Evolutionary conservation across 1,140 invertebrate genomes (phyloP), one percentile per base, ranked within the genome.

Genomic region (Trichomalopsis sarcophagae): DNA sequence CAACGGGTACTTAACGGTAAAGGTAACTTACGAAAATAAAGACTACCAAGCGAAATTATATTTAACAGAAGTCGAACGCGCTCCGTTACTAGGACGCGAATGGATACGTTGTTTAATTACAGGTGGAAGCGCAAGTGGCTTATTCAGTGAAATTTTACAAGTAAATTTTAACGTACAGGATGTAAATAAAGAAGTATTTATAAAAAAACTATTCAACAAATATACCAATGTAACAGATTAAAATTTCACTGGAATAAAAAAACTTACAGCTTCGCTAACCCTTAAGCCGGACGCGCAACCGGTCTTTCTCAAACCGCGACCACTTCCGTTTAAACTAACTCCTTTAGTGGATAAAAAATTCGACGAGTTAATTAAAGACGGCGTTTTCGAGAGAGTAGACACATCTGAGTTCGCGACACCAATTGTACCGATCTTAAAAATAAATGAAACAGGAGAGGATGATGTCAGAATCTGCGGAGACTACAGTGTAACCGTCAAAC

Each of bases 371-470:
- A n/a, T 27, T 3, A 66, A 62, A 0, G 50, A 66, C 23, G 55
- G 30, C 4, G 33, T 80, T n/a, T 40, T 30, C 4, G 50, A 80
- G 33, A 23, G 5, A 13, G 30, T 80, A 17, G 50, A 62, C 2
- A 21, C 62, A 6, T 80, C 78, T 1, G 6, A 27, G n/a, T 80
- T 27, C 33, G 78, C 55, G 13, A 80, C 78, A n/a, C 78, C 78
- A 10, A 66, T 80, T 7, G 89, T 75, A 68, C 80, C 80, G 9
- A 23, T 81, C 0, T 50, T 81, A 1, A 81, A 81, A 23, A 81
- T 47, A 27, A 23, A 81, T 86, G 6, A 80, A 77, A 40, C 0
- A 0, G 9, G 40, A 44, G 40, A 44, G 40, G 40, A 44, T 0
- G 40, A 44, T 44, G n/a, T 33, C 33, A 33, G 33, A 33, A 33